Percentiles rank a stretch among this genome's conserved stretches.
Evolutionary conservation across 2,797 vertebrate species (phyloP).

Genomic region (Sebastes variabilis): DNA sequence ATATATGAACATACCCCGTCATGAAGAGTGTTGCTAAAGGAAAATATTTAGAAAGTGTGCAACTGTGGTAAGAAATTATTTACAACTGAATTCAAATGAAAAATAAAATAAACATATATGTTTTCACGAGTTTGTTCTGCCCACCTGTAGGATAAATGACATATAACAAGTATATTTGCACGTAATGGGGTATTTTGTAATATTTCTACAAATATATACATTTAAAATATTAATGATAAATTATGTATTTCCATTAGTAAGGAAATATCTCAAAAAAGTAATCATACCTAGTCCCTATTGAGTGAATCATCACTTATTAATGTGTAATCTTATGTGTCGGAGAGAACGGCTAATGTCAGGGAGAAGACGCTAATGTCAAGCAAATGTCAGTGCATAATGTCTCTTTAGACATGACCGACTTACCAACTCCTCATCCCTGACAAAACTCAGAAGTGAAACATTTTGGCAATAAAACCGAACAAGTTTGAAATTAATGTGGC

Average conservation of each 20-base stretch:
- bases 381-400: conserved; percentile 70
- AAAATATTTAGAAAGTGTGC: neutral
- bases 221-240: neutral
- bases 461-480: neutral
- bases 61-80: neutral
- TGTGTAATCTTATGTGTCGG: conserved; percentile 27
- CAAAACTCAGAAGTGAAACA: conserved; percentile 21
- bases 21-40: neutral
- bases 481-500: neutral
- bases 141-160: neutral
- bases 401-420: conserved; percentile 49
- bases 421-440: conserved; percentile 24
- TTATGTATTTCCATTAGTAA: neutral
- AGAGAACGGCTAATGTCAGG: conserved; percentile 56
- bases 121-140: neutral
- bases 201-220: neutral
- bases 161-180: neutral
- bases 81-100: neutral
- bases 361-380: conserved; percentile 65
- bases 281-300: neutral
- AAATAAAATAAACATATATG: neutral
- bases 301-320: conserved; percentile 33
- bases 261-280: neutral
- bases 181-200: neutral
- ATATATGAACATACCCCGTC: neutral